A percentile compares a stretch with the other conserved stretches of the same genome.
Conservation (phyloP, 2,888 invertebrate genomes). For the Apamea monoglypha region DNA sequence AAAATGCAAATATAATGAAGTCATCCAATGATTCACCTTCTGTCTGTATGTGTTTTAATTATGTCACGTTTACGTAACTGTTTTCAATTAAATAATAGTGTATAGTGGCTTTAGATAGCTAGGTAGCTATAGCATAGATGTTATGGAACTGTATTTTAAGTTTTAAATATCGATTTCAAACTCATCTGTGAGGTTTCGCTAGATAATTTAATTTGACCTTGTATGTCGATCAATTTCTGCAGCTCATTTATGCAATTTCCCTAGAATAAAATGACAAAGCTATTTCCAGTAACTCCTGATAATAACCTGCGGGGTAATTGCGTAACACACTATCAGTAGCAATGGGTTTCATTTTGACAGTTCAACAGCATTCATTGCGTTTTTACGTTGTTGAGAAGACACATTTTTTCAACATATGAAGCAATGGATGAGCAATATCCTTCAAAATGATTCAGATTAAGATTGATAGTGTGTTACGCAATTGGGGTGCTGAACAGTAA, state of each 20-base stretch:
- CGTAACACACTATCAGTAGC: too few species aligned
- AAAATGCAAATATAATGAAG: constrained; percentile 15
- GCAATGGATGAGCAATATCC: too few species aligned
- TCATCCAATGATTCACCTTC: constrained; percentile 37
- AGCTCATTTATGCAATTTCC: background rate
- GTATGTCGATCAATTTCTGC: background rate
- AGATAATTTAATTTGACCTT: background rate
- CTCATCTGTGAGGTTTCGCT: background rate
- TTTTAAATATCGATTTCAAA: background rate
- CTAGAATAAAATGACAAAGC: background rate
- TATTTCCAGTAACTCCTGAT: background rate
- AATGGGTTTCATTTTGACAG: too few species aligned
- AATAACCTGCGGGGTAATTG: background rate
- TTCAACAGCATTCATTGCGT: too few species aligned
- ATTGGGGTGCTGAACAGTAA: background rate
- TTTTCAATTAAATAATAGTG: background rate
- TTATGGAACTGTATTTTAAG: background rate
- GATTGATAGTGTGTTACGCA: too few species aligned
- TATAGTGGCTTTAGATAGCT: background rate
- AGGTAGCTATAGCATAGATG: background rate
- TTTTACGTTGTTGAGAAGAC: too few species aligned
- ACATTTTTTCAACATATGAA: too few species aligned
- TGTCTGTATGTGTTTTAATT: constrained; percentile 1
- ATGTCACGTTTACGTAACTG: background rate
- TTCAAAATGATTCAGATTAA: too few species aligned